Conservation (phyloP, 2,797 vertebrate genomes). For the Argyrosomus regius region DNA sequence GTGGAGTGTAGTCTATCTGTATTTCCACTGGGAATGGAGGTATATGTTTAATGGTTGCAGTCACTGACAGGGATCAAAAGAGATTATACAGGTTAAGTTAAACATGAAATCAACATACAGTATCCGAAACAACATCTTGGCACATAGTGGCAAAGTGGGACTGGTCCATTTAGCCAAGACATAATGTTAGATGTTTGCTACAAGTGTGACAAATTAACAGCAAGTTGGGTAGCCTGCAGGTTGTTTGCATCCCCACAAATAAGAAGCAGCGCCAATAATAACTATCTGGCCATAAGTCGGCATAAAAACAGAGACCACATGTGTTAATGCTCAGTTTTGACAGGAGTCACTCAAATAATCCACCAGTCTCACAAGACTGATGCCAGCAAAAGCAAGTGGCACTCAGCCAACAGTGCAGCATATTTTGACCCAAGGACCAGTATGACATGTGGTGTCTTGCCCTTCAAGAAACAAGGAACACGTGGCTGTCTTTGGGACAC, state of each 20-base stretch:
- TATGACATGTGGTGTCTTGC: constrained; percentile 49
- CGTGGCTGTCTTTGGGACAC: constrained; percentile 18
- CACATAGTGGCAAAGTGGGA: constrained; percentile 22
- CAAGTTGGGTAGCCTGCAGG: constrained; percentile 30
- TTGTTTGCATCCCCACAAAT: constrained; percentile 45
- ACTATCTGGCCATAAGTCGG: constrained; percentile 38
- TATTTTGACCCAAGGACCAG: constrained; percentile 18
- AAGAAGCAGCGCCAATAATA: constrained; percentile 43
- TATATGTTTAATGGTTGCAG: constrained; percentile 7
- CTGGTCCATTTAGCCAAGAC: constrained; percentile 28
- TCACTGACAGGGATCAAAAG: constrained; percentile 18
- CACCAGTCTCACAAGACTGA: constrained; percentile 36
- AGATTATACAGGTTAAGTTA: constrained; percentile 19
- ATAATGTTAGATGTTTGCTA: constrained; percentile 55
- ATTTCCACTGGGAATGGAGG: constrained; percentile 20
- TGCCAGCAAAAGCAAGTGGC: constrained; percentile 54
- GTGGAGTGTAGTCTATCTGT: constrained; percentile 22
- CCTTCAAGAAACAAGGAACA: constrained; percentile 47
- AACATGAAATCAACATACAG: constrained; percentile 31
- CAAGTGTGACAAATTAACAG: constrained; percentile 71
- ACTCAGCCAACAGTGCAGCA: constrained; percentile 35
- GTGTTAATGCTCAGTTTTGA: constrained; percentile 59
- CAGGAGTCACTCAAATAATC: constrained; percentile 50
- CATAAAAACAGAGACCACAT: constrained; percentile 53
- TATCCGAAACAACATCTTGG: constrained; percentile 19